Evolutionary conservation across 2,888 invertebrate genomes (phyloP).

Genomic region (Aromia moschata): DNA sequence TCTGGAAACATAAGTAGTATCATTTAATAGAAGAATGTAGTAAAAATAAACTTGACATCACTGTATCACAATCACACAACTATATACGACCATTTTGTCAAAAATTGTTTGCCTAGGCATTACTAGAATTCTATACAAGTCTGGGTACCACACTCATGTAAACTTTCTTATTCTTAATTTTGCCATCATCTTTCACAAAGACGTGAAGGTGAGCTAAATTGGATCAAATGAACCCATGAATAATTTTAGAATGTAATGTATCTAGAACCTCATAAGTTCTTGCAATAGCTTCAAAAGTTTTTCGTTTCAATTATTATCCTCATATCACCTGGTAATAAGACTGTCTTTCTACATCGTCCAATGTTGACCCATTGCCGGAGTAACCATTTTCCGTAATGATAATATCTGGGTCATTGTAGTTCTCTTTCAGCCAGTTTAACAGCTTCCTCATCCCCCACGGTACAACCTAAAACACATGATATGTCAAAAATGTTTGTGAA

Average conservation of each 20-base stretch:
- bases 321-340: slow-evolving; percentile 28
- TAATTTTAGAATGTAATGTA: no score
- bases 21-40: background rate
- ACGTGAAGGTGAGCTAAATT: background rate
- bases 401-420: slow-evolving; percentile 64
- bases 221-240: no score
- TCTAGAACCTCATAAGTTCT: no score
- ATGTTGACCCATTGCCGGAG: slow-evolving; percentile 60
- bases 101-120: no score
- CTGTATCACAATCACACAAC: no score
- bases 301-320: no score
- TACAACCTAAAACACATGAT: slow-evolving; percentile 63
- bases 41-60: no score
- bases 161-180: background rate
- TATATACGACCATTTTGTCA: no score
- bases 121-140: no score
- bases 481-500: no score
- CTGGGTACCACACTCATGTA: no score
- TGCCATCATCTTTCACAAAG: background rate
- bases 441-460: slow-evolving; percentile 69
- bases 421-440: slow-evolving; percentile 59
- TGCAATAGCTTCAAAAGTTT: no score
- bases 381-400: slow-evolving; percentile 69
- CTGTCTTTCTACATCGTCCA: slow-evolving; percentile 38
- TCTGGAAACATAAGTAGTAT: background rate